These are phyloP conservation scores for Leptinotarsa rubiginosa DNA, from an alignment of 2,888 invertebrate genomes.

Conservation along the genomic window DNA sequence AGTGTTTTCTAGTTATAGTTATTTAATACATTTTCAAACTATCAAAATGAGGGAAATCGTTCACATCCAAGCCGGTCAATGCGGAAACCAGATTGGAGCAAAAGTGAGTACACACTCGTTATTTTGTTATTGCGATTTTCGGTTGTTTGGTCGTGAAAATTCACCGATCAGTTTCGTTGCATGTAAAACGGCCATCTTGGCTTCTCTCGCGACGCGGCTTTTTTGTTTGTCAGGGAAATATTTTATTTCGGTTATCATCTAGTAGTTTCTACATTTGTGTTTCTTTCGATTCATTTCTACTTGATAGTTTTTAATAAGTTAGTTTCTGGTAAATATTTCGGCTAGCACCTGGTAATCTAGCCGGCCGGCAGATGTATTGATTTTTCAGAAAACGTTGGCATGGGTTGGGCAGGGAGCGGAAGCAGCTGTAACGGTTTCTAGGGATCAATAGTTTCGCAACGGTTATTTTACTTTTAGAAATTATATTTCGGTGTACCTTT, in stretches of 20 bases:
- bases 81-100: slow-evolving; percentile 88
- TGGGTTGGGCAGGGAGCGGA: slow-evolving; percentile 25
- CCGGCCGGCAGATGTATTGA: slow-evolving; percentile 50
- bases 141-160: slow-evolving; percentile 17
- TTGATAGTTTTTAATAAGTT: too few relatives aligned
- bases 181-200: slow-evolving; percentile 36
- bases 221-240: neutral
- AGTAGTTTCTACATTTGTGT: too few relatives aligned
- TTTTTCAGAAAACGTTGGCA: slow-evolving; percentile 52
- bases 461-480: neutral
- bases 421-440: slow-evolving; percentile 48
- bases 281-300: too few relatives aligned
- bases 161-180: neutral
- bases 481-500: neutral
- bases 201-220: slow-evolving; percentile 6
- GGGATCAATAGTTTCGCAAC: slow-evolving; percentile 10
- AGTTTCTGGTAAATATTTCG: neutral
- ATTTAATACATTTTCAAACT: slow-evolving; percentile 48
- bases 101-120: slow-evolving; percentile 74
- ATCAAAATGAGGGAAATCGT: slow-evolving; percentile 90
- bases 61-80: slow-evolving; percentile 85
- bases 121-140: slow-evolving; percentile 31
- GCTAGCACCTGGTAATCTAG: slow-evolving; percentile 3
- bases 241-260: too few relatives aligned
- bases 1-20: slow-evolving; percentile 58